Percentiles rank a stretch among this genome's conserved stretches.
Conservation (phyloP, 2,113 vertebrate genomes). For the Rynchops niger region DNA sequence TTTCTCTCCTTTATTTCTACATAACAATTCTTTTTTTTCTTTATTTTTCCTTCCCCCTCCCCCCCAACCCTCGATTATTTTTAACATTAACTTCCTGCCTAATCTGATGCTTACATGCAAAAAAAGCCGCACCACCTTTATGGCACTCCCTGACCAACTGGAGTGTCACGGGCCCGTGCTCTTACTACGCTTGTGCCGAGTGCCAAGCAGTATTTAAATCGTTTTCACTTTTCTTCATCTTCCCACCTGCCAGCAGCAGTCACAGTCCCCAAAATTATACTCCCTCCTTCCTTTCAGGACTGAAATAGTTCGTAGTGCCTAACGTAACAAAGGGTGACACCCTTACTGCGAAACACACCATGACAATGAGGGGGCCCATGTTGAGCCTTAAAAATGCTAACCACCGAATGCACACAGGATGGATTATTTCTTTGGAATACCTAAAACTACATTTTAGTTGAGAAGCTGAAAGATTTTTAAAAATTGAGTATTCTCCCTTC, state of each 20-base stretch:
- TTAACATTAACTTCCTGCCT: background rate
- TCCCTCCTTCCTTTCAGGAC: background rate
- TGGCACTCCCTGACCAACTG: background rate
- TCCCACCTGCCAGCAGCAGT: background rate
- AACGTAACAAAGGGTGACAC: background rate
- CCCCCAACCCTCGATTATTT: background rate
- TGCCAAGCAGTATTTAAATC: background rate
- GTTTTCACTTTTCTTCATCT: background rate
- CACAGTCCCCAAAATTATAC: background rate
- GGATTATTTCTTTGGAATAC: background rate
- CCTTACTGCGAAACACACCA: background rate
- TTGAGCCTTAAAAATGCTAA: background rate
- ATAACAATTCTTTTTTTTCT: background rate
- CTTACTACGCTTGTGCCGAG: background rate
- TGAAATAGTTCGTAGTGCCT: background rate
- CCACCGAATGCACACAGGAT: background rate
- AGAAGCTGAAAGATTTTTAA: background rate
- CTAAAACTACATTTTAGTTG: background rate
- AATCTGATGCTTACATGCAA: background rate
- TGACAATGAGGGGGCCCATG: background rate
- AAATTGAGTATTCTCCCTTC: background rate
- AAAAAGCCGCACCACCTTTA: background rate
- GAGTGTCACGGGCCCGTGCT: background rate
- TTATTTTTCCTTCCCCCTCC: background rate
- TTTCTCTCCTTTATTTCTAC: background rate